A percentile compares a stretch with the other conserved stretches of the same genome.
These are phyloP conservation scores for Sarotherodon lohbergeri DNA, from an alignment of 2,113 vertebrate species.

Conservation along the genomic window DNA sequence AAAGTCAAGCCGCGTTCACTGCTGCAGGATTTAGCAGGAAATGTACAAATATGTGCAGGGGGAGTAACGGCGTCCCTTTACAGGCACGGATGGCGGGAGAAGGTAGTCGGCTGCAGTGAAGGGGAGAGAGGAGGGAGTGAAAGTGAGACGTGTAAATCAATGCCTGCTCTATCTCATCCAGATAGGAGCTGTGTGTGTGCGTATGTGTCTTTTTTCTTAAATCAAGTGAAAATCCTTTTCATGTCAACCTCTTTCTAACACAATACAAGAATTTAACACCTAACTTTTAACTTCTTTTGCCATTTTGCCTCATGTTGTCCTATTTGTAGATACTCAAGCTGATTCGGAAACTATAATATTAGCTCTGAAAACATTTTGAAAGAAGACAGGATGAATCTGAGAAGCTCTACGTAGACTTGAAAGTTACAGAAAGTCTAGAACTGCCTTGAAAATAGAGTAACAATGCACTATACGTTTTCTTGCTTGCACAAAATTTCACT, in stretches of 20 bases:
- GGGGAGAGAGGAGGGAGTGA: conserved; percentile 8
- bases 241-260: background rate
- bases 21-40: conserved; percentile 60
- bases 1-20: conserved; percentile 14
- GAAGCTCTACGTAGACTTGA: background rate
- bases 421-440: background rate
- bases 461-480: background rate
- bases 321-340: background rate
- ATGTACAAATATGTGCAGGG: conserved; percentile 48
- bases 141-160: conserved; percentile 52
- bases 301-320: background rate
- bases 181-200: background rate
- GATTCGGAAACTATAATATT: background rate
- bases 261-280: background rate
- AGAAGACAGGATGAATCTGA: background rate
- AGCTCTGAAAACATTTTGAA: background rate
- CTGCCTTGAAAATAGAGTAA: background rate
- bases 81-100: background rate
- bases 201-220: background rate
- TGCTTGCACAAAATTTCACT: background rate
- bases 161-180: conserved; percentile 24
- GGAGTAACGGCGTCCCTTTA: background rate
- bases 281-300: background rate
- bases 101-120: background rate
- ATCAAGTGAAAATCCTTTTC: background rate